These are phyloP conservation scores for Pegoplata infirma DNA, from an alignment of 2,888 invertebrate genomes.

Conservation along the genomic window DNA sequence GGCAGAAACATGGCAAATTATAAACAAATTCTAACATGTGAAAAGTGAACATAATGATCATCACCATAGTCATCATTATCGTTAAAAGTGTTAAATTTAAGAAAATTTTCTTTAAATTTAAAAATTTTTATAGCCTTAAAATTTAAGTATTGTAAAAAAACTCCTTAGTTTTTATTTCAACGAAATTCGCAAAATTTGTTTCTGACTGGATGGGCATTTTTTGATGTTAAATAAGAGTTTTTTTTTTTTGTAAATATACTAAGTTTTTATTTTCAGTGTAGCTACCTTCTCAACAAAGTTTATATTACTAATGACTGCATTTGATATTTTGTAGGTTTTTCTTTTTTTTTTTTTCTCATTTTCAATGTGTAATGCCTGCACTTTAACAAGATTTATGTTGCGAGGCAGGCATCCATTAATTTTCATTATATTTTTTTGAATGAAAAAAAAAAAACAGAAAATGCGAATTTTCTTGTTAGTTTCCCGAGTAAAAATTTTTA, in stretches of 20 bases:
- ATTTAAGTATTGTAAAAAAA: too few species aligned
- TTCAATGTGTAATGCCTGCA: conserved; percentile 45
- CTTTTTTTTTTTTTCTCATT: background rate
- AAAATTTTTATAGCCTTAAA: too few species aligned
- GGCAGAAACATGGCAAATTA: background rate
- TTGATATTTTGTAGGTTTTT: conserved; percentile 20
- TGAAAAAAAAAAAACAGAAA: too few species aligned
- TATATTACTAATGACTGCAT: conserved; percentile 7
- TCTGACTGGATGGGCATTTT: too few species aligned
- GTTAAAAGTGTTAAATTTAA: too few species aligned
- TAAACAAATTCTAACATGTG: background rate
- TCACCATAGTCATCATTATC: background rate
- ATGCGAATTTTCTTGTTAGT: background rate
- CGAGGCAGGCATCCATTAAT: conserved; percentile 68
- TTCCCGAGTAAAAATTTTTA: too few species aligned
- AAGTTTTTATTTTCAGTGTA: too few species aligned
- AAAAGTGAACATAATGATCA: background rate
- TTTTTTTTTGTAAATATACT: too few species aligned
- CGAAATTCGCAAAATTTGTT: too few species aligned
- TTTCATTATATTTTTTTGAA: conserved; percentile 65
- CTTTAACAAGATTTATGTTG: conserved; percentile 70
- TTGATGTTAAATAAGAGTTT: too few species aligned
- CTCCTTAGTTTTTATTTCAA: too few species aligned
- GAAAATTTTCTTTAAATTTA: too few species aligned
- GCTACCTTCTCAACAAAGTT: background rate